A percentile compares a stretch with the other conserved stretches of the same genome.
These are phyloP conservation scores for Phenganax stokvisi DNA, from an alignment of 92 coral and sea anemone genomes.

Conservation along the genomic window DNA sequence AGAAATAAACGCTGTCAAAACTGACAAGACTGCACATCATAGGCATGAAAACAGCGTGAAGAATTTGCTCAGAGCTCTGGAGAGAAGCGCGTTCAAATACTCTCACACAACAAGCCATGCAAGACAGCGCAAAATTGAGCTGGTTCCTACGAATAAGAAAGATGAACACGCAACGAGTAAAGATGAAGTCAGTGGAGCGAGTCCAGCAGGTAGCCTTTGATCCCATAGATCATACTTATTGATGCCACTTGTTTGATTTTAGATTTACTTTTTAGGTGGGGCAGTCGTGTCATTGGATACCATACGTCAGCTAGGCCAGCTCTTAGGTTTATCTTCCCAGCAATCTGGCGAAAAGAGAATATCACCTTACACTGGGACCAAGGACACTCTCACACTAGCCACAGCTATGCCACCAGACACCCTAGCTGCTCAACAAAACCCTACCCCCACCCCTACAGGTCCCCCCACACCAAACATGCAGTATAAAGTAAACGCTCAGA, in stretches of 20 bases:
- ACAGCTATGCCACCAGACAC: constrained; percentile 13
- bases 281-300: constrained; percentile 38
- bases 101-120: not conserved
- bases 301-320: constrained; percentile 28
- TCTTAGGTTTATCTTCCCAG: constrained; percentile 26
- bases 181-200: constrained; percentile 9
- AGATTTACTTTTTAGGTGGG: constrained; percentile 19
- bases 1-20: constrained; percentile 34
- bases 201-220: not conserved
- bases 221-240: not conserved
- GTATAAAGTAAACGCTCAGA: not conserved
- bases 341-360: not conserved
- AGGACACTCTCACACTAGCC: constrained; percentile 32
- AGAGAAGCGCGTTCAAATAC: constrained; percentile 9
- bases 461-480: constrained; percentile 3
- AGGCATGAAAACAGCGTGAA: constrained; percentile 21
- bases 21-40: constrained; percentile 1
- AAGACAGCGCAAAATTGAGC: constrained; percentile 6
- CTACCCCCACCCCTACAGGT: constrained; percentile 12
- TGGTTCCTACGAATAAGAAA: constrained; percentile 5
- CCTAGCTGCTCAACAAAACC: not conserved
- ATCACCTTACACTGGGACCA: constrained; percentile 36
- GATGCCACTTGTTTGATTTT: not conserved
- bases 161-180: constrained; percentile 30
- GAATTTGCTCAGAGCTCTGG: constrained; percentile 28